phyloP scores from a whole-genome alignment of 1,140 invertebrate species.

The Trissolcus basalis region DNA sequence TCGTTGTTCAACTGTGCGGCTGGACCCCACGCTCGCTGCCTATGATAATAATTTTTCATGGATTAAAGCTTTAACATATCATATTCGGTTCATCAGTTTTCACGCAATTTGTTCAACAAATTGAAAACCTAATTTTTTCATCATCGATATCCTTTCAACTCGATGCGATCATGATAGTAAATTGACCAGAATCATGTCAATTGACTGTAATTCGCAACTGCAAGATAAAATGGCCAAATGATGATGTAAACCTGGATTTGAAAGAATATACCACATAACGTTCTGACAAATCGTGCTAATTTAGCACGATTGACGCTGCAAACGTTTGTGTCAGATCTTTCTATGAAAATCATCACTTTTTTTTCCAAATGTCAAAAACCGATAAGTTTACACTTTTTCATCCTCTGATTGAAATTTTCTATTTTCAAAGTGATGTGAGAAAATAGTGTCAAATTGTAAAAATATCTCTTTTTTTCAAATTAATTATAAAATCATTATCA shows the following conservation, averaged over 20 bases:
- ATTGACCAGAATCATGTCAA: slow-evolving; percentile 7
- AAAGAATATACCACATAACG: slow-evolving; percentile 21
- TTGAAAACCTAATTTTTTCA: slow-evolving; percentile 33
- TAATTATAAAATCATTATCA: no score
- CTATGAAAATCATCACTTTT: no score
- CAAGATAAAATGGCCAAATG: slow-evolving; percentile 41
- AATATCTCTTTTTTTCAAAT: no score
- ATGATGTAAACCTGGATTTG: slow-evolving; percentile 15
- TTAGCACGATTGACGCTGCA: no score
- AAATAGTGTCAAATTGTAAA: no score
- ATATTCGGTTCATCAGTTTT: slow-evolving; percentile 17
- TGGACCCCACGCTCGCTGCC: background rate
- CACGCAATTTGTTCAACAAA: slow-evolving; percentile 26
- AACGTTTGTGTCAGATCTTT: no score
- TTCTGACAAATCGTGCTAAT: slow-evolving; percentile 19
- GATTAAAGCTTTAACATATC: slow-evolving; percentile 21
- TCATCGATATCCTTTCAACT: slow-evolving; percentile 22
- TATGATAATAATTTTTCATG: slow-evolving; percentile 15
- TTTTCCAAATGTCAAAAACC: no score
- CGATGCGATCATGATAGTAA: slow-evolving; percentile 39
- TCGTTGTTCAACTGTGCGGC: slow-evolving; percentile 10
- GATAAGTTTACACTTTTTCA: no score
- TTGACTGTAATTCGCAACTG: slow-evolving; percentile 7
- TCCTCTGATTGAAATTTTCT: no score
- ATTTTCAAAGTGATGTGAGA: no score